Evolutionary conservation across 2,797 vertebrate species (phyloP).

Genomic region (Rhynchonycteris naso): DNA sequence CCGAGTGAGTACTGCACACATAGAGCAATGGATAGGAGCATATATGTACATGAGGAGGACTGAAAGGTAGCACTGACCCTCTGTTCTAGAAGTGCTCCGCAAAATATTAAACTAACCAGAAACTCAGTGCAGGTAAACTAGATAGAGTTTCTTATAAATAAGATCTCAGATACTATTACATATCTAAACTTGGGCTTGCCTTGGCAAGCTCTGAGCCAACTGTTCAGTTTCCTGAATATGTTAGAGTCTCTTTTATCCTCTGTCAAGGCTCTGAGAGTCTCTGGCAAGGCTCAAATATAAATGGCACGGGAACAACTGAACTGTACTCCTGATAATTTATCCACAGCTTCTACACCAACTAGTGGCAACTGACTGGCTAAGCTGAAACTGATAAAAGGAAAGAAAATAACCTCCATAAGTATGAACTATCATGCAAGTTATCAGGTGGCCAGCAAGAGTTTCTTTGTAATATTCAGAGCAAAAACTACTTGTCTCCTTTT

Average conservation of each 20-base stretch:
- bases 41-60: not conserved
- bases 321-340: constrained; percentile 53
- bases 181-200: constrained; percentile 50
- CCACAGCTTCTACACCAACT: constrained; percentile 17
- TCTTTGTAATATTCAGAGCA: constrained; percentile 39
- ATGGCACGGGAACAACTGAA: constrained; percentile 34
- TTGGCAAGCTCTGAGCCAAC: constrained; percentile 52
- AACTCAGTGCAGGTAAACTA: constrained; percentile 56
- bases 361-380: constrained; percentile 11
- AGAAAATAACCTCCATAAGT: constrained; percentile 25
- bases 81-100: constrained; percentile 18
- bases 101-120: constrained; percentile 62
- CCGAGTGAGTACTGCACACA: not conserved
- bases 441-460: not conserved
- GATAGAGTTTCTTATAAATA: constrained; percentile 68
- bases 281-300: constrained; percentile 51
- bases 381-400: constrained; percentile 46
- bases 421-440: not conserved
- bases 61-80: constrained; percentile 15
- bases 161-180: constrained; percentile 21
- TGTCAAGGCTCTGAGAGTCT: constrained; percentile 48
- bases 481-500: constrained; percentile 24
- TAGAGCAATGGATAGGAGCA: not conserved
- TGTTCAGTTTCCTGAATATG: constrained; percentile 43
- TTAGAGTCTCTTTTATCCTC: constrained; percentile 29